phyloP scores from a whole-genome alignment of 2,888 invertebrate genomes.

The Lasiommata megera region DNA sequence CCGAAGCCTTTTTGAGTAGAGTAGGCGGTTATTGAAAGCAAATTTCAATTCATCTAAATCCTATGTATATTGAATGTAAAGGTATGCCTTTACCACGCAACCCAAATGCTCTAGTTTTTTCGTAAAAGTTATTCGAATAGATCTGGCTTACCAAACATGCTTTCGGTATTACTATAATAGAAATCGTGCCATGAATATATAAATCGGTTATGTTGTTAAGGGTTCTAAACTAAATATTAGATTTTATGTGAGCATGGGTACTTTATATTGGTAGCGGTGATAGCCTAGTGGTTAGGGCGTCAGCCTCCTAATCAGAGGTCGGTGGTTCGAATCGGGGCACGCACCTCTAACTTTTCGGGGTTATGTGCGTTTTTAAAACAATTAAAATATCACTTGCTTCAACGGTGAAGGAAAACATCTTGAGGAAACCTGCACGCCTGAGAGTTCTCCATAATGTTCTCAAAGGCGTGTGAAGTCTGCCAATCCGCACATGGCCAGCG shows the following conservation, averaged over 20 bases:
- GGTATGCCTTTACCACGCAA: not conserved
- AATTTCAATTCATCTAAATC: not conserved
- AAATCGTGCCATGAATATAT: constrained; percentile 7
- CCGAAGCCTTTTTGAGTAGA: not conserved
- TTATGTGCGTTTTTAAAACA: too few species aligned
- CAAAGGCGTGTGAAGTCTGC: too few species aligned
- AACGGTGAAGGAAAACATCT: too few species aligned
- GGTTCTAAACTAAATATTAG: not conserved
- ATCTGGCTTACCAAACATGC: constrained; percentile 3
- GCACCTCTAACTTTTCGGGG: too few species aligned
- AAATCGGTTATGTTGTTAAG: not conserved
- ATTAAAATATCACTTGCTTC: too few species aligned
- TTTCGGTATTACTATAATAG: constrained; percentile 4
- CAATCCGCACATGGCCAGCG: too few species aligned
- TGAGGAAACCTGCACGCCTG: too few species aligned
- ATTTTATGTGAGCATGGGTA: not conserved
- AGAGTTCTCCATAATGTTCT: too few species aligned
- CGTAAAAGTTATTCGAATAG: constrained; percentile 1
- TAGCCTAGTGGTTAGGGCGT: too few species aligned
- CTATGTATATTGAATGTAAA: not conserved
- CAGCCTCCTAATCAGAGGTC: too few species aligned
- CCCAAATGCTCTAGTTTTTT: not conserved
- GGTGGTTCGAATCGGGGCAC: too few species aligned
- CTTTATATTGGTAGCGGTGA: too few species aligned
- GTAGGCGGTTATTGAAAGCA: not conserved